phyloP scores from a whole-genome alignment of 2,888 invertebrate genomes.

The Hirtodrosophila trivittata region DNA sequence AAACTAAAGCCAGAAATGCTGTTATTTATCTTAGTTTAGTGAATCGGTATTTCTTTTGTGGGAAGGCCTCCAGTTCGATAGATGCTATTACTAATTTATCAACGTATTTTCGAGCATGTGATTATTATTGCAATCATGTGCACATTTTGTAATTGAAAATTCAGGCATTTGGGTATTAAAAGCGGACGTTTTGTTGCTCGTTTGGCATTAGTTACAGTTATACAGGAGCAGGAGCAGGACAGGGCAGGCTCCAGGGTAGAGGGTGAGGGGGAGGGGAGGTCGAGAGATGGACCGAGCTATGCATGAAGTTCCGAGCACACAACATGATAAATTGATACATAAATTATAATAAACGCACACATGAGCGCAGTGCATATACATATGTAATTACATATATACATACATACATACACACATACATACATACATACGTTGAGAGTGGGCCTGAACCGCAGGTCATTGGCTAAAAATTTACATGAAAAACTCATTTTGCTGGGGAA shows the following conservation, averaged over 20 bases:
- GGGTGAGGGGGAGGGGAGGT: neutral
- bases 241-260: neutral
- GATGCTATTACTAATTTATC: conserved; percentile 57
- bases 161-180: conserved; percentile 61
- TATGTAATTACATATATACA: conserved; percentile 3
- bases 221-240: neutral
- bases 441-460: conserved; percentile 50
- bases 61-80: conserved; percentile 1
- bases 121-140: conserved; percentile 42
- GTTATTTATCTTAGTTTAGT: too few relatives aligned
- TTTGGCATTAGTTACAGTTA: conserved; percentile 55
- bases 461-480: conserved; percentile 76
- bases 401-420: neutral
- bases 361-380: conserved; percentile 27
- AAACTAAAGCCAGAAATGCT: too few relatives aligned
- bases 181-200: conserved; percentile 49
- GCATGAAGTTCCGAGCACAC: conserved; percentile 30
- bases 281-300: conserved; percentile 5
- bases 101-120: conserved; percentile 36
- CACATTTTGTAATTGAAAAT: conserved; percentile 70
- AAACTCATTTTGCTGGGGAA: conserved; percentile 66
- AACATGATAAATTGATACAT: conserved; percentile 77
- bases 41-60: too few relatives aligned
- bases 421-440: neutral
- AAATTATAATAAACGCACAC: conserved; percentile 72